Base-by-base conservation (phyloP, 2,797 vertebrate species). In the Gymnocypris eckloni region DNA sequence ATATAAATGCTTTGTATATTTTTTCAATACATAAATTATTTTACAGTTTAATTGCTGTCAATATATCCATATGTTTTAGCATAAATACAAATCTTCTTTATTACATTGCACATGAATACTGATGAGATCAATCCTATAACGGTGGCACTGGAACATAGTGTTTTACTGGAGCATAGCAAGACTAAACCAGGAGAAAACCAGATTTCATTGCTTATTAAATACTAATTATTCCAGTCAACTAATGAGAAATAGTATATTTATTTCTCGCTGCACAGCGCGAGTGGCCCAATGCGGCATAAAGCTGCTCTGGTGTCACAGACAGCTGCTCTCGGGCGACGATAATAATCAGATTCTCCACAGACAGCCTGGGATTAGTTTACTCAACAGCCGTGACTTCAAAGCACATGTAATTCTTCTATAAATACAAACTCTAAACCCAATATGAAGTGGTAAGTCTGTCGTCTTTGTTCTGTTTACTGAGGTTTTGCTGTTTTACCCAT, bases 261-360 rank as follows among this genome's bases (percentile, higher is more conserved):
- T 75, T 64, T 79, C 25, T 45, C 59, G 37, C 77, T 78, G 45
- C 52, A 43, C 80, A 76, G 78, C 61, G 41, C 66, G 59, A 33
- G 33, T 48, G 72, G 50, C 37, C 72, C 72, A 83, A 70, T 89
- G 75, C 69, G 48, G 56, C 48, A 71, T 50, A 80, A 86, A 86
- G 56, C 83, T 71, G 39, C 39, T 72, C 73, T 87, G 15, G 33
- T 78, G 76, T 81, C 71, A 67, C 66, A 72, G 66, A 90, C 83
- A 87, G 88, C 86, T 87, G 87, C 67, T 81, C 81, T 76, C 69
- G 52, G 79, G 80, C n/a, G 22, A 50, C 71, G 71, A 80, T 83
- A 81, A 86, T 86, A 87, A 88, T 90, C 83, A 83, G 80, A 88
- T 90, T 86, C 80, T 82, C 77, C 76, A 86, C 89, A 90, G 85